Base-by-base conservation (phyloP, 2,113 vertebrate genomes). In the Polypterus senegalus region DNA sequence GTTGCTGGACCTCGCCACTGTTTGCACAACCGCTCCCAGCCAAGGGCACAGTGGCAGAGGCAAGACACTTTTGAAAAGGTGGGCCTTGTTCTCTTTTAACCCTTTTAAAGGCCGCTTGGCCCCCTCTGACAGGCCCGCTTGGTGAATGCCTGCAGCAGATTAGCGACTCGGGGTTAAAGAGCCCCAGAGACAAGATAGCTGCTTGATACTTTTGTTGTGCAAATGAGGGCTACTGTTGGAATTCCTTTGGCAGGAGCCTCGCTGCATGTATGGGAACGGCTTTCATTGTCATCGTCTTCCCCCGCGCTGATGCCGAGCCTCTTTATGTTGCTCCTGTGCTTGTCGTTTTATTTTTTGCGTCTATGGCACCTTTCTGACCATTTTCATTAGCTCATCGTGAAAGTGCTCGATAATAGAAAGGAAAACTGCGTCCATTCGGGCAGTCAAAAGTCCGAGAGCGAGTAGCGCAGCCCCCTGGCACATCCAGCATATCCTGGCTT, bases 51-150 rank as follows among this genome's bases (percentile, higher is more conserved):
- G n/a, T 61, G n/a, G 51, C 8, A 48, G 46, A 58, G 56, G 54
- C 56, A 58, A 45, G 43, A 45, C 8, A 58, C 5, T 45, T 9
- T 43, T 58, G 56, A 27, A 58, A 9, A 55, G 49, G 54, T 27
- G 51, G 62, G 61, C 48, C 55, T 45, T 61, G 60, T 60, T 58
- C 45, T 5, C 54, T 55, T 48, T 66, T 57, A 53, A 47, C 60
- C 55, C 45, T 57, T 46, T 49, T 9, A 9, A 44, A n/a, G 54
- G 11, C 27, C 8, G 47, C 44, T 4, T 53, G 59, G 51, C 54
- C 61, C 45, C 45, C 6, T 53, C 54, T 58, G 49, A n/a, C 54
- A 45, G 7, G n/a, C 9, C 61, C 9, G 44, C 46, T 27, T 52
- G 11, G 9, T 54, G 5, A 46, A 44, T 47, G 47, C 48, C 47